Conservation (phyloP, 2,113 vertebrate species). For the Lampris incognitus region DNA sequence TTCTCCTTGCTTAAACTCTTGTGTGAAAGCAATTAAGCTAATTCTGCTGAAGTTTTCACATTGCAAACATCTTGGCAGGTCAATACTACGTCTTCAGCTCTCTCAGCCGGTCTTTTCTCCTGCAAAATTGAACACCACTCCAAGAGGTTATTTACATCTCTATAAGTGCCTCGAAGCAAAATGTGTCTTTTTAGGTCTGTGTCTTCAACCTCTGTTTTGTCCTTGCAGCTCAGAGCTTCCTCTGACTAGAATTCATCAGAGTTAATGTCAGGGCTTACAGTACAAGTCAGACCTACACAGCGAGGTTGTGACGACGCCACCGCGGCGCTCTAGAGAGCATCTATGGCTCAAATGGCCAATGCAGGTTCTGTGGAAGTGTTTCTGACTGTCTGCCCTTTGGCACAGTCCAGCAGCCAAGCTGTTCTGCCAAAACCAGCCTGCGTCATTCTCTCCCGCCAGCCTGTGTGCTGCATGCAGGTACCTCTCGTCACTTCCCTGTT, state of each 20-base stretch:
- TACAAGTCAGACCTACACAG: background rate
- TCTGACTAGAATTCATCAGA: slow-evolving; percentile 12
- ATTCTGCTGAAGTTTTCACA: slow-evolving; percentile 74
- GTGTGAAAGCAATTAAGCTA: slow-evolving; percentile 65
- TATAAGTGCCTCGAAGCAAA: slow-evolving; percentile 24
- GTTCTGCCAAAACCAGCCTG: slow-evolving; percentile 65
- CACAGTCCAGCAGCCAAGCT: slow-evolving; percentile 47
- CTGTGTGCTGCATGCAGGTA: slow-evolving; percentile 55
- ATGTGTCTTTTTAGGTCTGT: slow-evolving; percentile 15
- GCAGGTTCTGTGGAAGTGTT: slow-evolving; percentile 48
- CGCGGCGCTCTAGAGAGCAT: slow-evolving; percentile 30
- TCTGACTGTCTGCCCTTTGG: slow-evolving; percentile 67
- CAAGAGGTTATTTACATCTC: slow-evolving; percentile 48
- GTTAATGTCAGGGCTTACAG: slow-evolving; percentile 8
- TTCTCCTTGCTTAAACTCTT: slow-evolving; percentile 39
- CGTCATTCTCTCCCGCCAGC: slow-evolving; percentile 64
- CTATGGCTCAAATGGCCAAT: slow-evolving; percentile 48
- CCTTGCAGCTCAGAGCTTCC: slow-evolving; percentile 29
- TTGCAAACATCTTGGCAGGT: slow-evolving; percentile 40
- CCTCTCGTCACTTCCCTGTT: slow-evolving; percentile 22
- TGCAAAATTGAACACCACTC: slow-evolving; percentile 45
- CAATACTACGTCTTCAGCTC: slow-evolving; percentile 59
- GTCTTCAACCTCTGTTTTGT: slow-evolving; percentile 39
- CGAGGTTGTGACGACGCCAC: slow-evolving; percentile 17
- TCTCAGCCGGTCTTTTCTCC: slow-evolving; percentile 27